Percentiles rank a stretch among this genome's conserved stretches.
Conservation (phyloP, 1,140 invertebrate species). For the Drosophila arizonae region DNA sequence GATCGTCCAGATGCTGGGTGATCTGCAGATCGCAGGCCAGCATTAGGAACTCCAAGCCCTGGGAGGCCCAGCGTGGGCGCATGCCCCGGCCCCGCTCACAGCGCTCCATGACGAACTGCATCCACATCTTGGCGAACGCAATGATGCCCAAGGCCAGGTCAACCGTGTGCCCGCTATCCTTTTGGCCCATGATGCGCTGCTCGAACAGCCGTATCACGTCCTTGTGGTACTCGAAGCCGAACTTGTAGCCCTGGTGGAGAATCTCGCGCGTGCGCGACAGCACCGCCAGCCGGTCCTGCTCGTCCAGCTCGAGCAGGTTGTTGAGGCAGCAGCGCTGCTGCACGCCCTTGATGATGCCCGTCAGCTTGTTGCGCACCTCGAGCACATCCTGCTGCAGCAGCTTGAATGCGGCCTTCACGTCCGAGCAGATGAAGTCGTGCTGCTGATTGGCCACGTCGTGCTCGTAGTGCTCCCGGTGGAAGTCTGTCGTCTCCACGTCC, state of each 20-base stretch:
- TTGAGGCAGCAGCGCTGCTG: constrained; percentile 84
- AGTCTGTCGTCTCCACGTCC: constrained; percentile 86
- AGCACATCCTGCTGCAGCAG: constrained; percentile 86
- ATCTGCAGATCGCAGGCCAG: constrained; percentile 91
- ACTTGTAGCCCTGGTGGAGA: constrained; percentile 92
- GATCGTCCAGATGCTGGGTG: constrained; percentile 88
- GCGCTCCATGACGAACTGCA: constrained; percentile 91
- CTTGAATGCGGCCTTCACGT: constrained; percentile 86
- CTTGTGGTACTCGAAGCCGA: constrained; percentile 95
- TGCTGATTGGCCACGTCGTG: constrained; percentile 76
- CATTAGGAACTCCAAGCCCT: constrained; percentile 93
- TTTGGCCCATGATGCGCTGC: constrained; percentile 75
- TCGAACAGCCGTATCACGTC: constrained; percentile 88
- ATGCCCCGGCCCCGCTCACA: constrained; percentile 93
- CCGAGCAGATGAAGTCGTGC: constrained; percentile 83
- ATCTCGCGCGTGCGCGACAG: constrained; percentile 89
- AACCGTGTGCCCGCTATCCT: constrained; percentile 66
- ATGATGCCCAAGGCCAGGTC: constrained; percentile 85
- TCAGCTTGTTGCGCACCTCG: constrained; percentile 86
- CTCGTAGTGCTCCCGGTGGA: constrained; percentile 83
- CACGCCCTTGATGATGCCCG: constrained; percentile 86
- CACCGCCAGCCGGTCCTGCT: constrained; percentile 84
- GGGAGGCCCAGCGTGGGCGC: constrained; percentile 92
- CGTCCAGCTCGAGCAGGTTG: constrained; percentile 83
- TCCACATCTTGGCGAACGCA: constrained; percentile 92